Percentiles rank a stretch among this genome's conserved stretches.
Evolutionary conservation across 2,888 invertebrate species (phyloP).

Genomic region (Rhimphoctona megacephalus): DNA sequence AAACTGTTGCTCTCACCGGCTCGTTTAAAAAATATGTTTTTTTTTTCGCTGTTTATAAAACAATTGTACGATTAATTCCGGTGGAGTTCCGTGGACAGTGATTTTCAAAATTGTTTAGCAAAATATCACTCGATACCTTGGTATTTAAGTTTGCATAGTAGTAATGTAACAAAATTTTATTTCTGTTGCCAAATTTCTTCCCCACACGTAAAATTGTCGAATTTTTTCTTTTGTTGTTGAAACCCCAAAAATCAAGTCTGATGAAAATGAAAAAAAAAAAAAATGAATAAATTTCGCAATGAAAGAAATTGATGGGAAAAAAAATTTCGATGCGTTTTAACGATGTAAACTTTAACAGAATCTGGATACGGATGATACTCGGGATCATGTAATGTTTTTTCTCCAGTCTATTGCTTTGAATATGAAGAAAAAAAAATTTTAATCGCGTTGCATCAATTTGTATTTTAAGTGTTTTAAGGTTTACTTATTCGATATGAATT

Average conservation of each 20-base stretch:
- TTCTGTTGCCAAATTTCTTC: neutral
- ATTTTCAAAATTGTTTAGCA: neutral
- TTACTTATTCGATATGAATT: neutral
- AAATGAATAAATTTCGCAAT: neutral
- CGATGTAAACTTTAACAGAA: neutral
- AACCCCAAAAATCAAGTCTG: neutral
- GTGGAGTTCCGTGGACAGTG: neutral
- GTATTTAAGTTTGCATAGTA: neutral
- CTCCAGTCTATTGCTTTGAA: slow-evolving; percentile 9
- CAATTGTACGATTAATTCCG: neutral
- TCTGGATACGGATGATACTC: neutral
- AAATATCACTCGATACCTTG: neutral
- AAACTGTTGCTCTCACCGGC: neutral
- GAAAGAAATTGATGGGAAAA: neutral
- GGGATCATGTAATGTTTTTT: slow-evolving; percentile 12
- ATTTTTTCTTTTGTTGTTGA: neutral
- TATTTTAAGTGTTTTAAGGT: neutral
- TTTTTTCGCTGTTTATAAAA: neutral
- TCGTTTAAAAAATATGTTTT: slow-evolving; percentile 21
- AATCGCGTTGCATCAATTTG: neutral
- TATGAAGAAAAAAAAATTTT: neutral
- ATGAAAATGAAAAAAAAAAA: neutral
- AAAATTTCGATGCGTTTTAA: neutral
- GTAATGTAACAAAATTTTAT: neutral
- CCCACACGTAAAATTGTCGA: neutral